Percentiles rank a stretch among this genome's conserved stretches.
Evolutionary conservation across 64 coral and sea anemone species (phyloP).

Genomic region (Exaiptasia diaphana): DNA sequence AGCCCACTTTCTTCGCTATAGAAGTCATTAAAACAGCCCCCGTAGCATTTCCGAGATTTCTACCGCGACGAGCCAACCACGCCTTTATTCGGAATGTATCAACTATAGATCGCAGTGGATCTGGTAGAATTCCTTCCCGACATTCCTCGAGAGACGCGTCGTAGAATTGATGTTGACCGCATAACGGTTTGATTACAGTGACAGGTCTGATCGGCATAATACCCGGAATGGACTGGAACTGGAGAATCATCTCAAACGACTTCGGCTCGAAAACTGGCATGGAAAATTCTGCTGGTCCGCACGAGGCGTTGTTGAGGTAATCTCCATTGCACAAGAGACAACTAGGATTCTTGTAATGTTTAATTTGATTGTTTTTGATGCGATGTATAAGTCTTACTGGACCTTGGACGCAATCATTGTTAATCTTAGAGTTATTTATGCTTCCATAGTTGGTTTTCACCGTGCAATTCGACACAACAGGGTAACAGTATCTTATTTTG

Average conservation of each 20-base stretch:
- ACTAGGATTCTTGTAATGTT: constrained; percentile 60
- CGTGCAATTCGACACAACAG: constrained; percentile 21
- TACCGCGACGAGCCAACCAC: too few relatives aligned
- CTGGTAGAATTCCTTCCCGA: background rate
- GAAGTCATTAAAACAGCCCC: too few relatives aligned
- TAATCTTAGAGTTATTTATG: background rate
- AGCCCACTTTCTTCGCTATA: too few relatives aligned
- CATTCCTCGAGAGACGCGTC: constrained; percentile 46
- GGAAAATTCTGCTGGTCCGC: constrained; percentile 40
- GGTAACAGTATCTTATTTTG: constrained; percentile 14
- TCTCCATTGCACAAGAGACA: constrained; percentile 75
- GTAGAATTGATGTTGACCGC: background rate
- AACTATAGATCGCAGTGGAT: constrained; percentile 12
- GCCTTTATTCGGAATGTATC: constrained; percentile 46
- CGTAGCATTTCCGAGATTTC: too few relatives aligned
- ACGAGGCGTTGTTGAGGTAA: background rate
- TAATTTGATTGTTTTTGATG: background rate
- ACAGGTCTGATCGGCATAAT: background rate
- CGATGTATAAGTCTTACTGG: background rate
- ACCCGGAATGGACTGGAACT: background rate
- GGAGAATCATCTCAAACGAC: constrained; percentile 74
- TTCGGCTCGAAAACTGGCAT: constrained; percentile 62
- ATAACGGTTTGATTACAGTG: background rate
- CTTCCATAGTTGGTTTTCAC: background rate
- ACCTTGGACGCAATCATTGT: background rate